These are phyloP conservation scores for Discoglossus pictus DNA, from an alignment of 2,797 vertebrate genomes.

Conservation along the genomic window DNA sequence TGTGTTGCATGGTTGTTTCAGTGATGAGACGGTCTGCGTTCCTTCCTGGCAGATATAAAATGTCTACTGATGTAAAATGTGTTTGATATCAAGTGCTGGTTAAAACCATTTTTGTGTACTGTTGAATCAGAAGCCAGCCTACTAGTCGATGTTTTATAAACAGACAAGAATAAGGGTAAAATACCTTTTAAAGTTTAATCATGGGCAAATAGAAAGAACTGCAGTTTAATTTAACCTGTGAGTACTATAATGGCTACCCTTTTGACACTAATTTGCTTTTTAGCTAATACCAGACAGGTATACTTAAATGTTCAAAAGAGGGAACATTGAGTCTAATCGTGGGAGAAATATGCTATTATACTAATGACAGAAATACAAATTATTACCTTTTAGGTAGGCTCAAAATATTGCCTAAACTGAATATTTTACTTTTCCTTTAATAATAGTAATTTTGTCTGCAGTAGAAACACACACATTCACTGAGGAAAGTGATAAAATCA, in stretches of 20 bases:
- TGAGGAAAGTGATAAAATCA: neutral
- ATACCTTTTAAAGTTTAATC: neutral
- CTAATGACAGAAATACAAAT: constrained; percentile 56
- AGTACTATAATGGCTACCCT: constrained; percentile 55
- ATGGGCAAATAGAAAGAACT: neutral
- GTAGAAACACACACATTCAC: constrained; percentile 1
- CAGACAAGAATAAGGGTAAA: constrained; percentile 8
- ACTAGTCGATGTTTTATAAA: too few relatives aligned
- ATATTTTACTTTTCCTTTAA: constrained; percentile 48
- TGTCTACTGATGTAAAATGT: too few relatives aligned
- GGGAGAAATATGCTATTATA: constrained; percentile 53
- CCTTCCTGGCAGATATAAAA: too few relatives aligned
- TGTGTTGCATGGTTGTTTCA: too few relatives aligned
- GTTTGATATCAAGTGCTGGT: too few relatives aligned
- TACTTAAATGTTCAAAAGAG: constrained; percentile 53
- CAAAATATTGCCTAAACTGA: constrained; percentile 43
- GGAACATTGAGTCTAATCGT: constrained; percentile 54
- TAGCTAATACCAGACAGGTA: constrained; percentile 52
- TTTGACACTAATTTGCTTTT: constrained; percentile 61
- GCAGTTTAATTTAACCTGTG: constrained; percentile 49
- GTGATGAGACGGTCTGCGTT: too few relatives aligned
- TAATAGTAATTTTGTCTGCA: constrained; percentile 54
- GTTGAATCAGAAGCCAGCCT: too few relatives aligned
- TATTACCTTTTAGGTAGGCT: constrained; percentile 50
- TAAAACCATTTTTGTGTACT: too few relatives aligned